Base-by-base conservation (phyloP, 2,888 invertebrate species). In the Acanthosoma haemorrhoidale region DNA sequence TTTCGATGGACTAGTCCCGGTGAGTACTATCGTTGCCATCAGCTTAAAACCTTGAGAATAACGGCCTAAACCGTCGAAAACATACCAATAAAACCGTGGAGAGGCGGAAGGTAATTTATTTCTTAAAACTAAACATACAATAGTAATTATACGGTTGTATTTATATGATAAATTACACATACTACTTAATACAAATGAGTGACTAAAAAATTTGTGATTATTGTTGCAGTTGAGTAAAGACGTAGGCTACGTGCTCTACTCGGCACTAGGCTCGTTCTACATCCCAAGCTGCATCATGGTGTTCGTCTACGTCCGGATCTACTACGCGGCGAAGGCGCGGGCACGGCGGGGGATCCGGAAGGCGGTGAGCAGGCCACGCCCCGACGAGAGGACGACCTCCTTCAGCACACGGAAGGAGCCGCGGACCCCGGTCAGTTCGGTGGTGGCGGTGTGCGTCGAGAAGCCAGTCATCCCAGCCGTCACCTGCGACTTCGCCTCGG, bases 241-340 rank as follows among this genome's bases (percentile, higher is more conserved):
- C 83, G 88, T 96, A 78, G 96, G 97, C 75, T 98, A 99, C 84
- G 97, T 98, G 79, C 84, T 98, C 72, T 99, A 98, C 83, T 98
- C 97, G 18, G 95, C 97, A 16, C 86, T 96, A 78, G 98, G 98
- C 77, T 98, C 97, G 78, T 99, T 99, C 86, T 99, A 96, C 87
- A 94, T 99, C 80, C 98, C 99, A 73, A 95, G 96, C 79, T 94
- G 96, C 81, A 96, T 99, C 80, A 98, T 99, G 97, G 96, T 98
- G 79, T 96, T 98, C 83, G 98, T 99, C 74, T 99, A 99, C 84
- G 95, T 96, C 81, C 88, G 96, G 82, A 98, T 99, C 83, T 99
- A 96, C 84, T 93, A 88, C 82, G 96, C 96, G 41, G 96, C 97
- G 64, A 92, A 96, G 80, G 92, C 92, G 67, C 82, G 96, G 64